These are phyloP conservation scores for Andricus grossulariae DNA, from an alignment of 1,140 invertebrate species.

Conservation along the genomic window DNA sequence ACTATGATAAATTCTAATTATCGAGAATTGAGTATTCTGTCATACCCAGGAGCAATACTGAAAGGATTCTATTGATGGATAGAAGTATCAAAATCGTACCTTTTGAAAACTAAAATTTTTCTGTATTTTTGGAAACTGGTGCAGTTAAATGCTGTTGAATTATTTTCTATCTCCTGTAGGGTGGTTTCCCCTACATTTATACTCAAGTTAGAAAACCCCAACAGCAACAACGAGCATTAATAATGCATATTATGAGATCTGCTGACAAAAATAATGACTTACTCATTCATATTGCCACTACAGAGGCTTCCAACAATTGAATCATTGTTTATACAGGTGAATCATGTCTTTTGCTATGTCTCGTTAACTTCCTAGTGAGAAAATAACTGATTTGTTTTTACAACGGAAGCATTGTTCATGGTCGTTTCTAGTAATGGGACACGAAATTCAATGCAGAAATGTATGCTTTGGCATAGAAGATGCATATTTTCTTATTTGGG, in stretches of 20 bases:
- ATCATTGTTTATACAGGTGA: conserved; percentile 28
- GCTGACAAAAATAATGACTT: conserved; percentile 19
- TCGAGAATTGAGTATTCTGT: no score
- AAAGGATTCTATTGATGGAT: no score
- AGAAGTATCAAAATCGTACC: no score
- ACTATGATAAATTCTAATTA: no score
- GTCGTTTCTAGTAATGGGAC: conserved; percentile 11
- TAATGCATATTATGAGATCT: neutral
- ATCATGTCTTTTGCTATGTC: conserved; percentile 18
- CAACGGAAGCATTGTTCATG: conserved; percentile 6
- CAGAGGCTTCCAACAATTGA: neutral
- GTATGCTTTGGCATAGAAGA: neutral
- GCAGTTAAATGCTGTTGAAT: no score
- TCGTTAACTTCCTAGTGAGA: conserved; percentile 21
- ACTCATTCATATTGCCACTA: conserved; percentile 15
- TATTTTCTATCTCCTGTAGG: no score
- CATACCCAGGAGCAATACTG: no score
- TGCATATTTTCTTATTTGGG: neutral
- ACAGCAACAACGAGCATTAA: no score
- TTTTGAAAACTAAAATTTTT: no score
- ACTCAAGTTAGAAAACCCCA: no score
- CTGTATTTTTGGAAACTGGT: no score
- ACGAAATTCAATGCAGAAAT: neutral
- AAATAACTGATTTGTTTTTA: conserved; percentile 14
- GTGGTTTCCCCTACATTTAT: no score